Evolutionary conservation across 2,888 invertebrate genomes (phyloP).

Genomic region (Shargacucullia verbasci): DNA sequence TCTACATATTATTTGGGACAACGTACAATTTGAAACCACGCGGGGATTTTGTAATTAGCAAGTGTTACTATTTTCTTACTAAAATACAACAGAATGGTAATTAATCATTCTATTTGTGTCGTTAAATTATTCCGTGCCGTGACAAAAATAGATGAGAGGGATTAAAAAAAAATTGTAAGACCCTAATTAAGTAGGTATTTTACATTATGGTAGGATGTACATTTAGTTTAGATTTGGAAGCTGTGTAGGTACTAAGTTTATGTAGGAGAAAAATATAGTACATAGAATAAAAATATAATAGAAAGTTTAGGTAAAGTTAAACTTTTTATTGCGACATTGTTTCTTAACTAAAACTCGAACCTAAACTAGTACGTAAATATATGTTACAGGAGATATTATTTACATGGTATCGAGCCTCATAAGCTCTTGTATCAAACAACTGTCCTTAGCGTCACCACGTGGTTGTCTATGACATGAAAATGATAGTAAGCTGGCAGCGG

Average conservation of each 20-base stretch:
- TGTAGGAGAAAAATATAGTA: no score
- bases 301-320: no score
- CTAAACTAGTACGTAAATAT: no score
- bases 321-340: no score
- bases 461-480: conserved; percentile 32
- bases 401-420: neutral
- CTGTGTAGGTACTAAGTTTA: no score
- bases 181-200: no score
- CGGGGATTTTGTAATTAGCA: conserved; percentile 37
- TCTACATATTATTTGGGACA: neutral
- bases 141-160: conserved; percentile 21
- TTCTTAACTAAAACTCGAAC: no score
- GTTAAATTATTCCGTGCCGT: conserved; percentile 12
- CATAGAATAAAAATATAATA: no score
- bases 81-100: conserved; percentile 20
- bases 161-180: no score
- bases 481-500: conserved; percentile 27
- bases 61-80: neutral
- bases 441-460: conserved; percentile 32
- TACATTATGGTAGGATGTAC: no score
- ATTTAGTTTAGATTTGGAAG: no score
- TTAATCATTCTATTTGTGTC: conserved; percentile 43
- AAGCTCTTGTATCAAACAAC: conserved; percentile 3
- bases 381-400: no score
- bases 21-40: conserved; percentile 14